Evolutionary conservation across 2,888 invertebrate species (phyloP).

Genomic region (Macaria liturata): DNA sequence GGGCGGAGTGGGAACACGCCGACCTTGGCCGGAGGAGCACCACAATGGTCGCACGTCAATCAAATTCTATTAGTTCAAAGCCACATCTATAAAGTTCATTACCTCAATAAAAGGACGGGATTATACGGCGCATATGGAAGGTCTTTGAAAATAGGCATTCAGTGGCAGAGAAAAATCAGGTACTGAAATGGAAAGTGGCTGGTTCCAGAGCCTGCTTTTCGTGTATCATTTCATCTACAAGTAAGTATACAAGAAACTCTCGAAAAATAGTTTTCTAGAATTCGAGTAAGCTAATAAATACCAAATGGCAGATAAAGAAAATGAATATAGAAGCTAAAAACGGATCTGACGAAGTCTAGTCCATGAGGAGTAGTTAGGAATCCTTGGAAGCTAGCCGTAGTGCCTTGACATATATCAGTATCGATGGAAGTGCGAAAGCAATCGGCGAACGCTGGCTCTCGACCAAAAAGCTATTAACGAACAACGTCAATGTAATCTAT

Average conservation of each 20-base stretch:
- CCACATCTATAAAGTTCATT: slow-evolving; percentile 76
- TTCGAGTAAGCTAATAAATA: too few relatives aligned
- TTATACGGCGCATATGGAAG: slow-evolving; percentile 49
- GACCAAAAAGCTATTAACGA: slow-evolving; percentile 43
- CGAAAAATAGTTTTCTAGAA: too few relatives aligned
- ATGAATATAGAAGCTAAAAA: too few relatives aligned
- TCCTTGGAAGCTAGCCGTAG: slow-evolving; percentile 27
- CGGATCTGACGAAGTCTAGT: slow-evolving; percentile 18
- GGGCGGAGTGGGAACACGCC: slow-evolving; percentile 46
- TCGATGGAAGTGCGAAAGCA: slow-evolving; percentile 34
- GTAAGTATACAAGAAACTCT: too few relatives aligned
- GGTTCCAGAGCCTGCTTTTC: too few relatives aligned
- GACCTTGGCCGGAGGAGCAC: slow-evolving; percentile 58
- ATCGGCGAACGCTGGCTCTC: slow-evolving; percentile 40
- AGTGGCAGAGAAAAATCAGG: too few relatives aligned
- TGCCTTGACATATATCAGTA: slow-evolving; percentile 44
- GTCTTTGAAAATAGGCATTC: slow-evolving; percentile 39
- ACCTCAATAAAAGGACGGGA: slow-evolving; percentile 56
- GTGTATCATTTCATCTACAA: too few relatives aligned
- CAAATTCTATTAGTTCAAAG: slow-evolving; percentile 76
- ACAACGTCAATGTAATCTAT: slow-evolving; percentile 35
- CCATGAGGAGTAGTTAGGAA: slow-evolving; percentile 8
- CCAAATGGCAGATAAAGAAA: too few relatives aligned
- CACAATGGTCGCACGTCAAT: slow-evolving; percentile 71
- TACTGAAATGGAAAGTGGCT: too few relatives aligned